Conservation (phyloP, 2,888 invertebrate species). For the Eupithecia exiguata region DNA sequence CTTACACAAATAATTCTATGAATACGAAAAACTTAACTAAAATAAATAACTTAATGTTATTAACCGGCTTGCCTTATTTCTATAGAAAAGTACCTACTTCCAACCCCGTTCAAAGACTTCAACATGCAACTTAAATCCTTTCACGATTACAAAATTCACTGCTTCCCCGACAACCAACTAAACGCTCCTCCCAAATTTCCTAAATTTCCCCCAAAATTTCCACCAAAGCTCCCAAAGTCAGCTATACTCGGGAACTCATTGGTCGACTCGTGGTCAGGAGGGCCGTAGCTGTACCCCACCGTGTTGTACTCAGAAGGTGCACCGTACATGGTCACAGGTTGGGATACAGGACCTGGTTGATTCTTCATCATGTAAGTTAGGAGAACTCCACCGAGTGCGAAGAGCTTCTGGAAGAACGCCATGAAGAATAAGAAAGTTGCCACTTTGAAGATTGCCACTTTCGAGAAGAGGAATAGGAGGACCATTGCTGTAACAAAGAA, state of each 20-base stretch:
- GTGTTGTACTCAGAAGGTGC: constrained; percentile 73
- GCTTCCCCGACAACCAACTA: constrained; percentile 67
- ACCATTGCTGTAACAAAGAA: constrained; percentile 67
- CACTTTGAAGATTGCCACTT: constrained; percentile 70
- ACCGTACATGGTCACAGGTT: constrained; percentile 55
- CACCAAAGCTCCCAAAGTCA: constrained; percentile 42
- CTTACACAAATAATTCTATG: not conserved
- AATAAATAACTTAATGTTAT: not conserved
- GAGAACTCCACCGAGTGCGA: constrained; percentile 65
- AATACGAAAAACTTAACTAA: not conserved
- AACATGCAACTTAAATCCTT: constrained; percentile 12
- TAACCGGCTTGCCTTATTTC: not conserved
- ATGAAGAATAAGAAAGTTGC: constrained; percentile 69
- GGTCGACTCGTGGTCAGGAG: constrained; percentile 61
- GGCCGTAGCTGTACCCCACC: constrained; percentile 74
- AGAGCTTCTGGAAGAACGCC: constrained; percentile 75
- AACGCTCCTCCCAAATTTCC: constrained; percentile 56
- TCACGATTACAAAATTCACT: constrained; percentile 36
- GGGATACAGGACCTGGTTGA: constrained; percentile 47
- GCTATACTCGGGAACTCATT: constrained; percentile 55
- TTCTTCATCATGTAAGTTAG: constrained; percentile 70
- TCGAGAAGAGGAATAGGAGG: constrained; percentile 65
- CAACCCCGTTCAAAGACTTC: not conserved
- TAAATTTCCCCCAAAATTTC: not conserved
- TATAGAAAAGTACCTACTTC: not conserved